Conservation (phyloP, 2,888 invertebrate species). For the Liodrosophila aerea region DNA sequence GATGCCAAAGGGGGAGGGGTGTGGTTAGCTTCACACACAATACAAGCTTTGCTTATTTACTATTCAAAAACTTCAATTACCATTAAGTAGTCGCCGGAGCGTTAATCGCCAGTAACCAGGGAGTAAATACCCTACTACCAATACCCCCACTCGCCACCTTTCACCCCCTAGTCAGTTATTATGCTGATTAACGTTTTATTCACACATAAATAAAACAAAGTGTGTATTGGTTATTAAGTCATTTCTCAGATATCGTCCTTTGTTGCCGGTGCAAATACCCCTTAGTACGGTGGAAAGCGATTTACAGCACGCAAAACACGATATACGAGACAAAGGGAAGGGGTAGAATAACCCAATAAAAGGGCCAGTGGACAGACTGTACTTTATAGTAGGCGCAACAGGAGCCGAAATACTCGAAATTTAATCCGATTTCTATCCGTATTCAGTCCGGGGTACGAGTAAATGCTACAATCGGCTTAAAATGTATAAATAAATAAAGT, state of each 20-base stretch:
- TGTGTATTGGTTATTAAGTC: constrained; percentile 65
- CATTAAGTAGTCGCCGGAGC: constrained; percentile 54
- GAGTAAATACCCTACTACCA: background rate
- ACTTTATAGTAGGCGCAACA: constrained; percentile 14
- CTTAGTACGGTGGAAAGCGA: constrained; percentile 28
- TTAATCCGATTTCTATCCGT: constrained; percentile 40
- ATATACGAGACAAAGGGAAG: no score
- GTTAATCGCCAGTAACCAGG: constrained; percentile 32
- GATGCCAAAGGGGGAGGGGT: background rate
- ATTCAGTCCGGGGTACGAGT: constrained; percentile 8
- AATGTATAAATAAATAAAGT: constrained; percentile 39
- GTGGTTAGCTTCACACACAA: background rate
- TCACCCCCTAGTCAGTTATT: constrained; percentile 25
- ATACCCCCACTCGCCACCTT: background rate
- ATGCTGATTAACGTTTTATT: constrained; percentile 66
- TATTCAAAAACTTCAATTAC: constrained; percentile 74
- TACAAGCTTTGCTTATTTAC: constrained; percentile 51
- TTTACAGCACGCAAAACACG: constrained; percentile 24
- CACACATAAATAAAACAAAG: constrained; percentile 56
- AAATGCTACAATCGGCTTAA: constrained; percentile 31
- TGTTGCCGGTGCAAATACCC: no score
- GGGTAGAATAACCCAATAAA: background rate
- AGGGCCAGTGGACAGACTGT: background rate
- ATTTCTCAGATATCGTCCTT: constrained; percentile 42
- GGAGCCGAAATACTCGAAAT: constrained; percentile 10